phyloP scores from a whole-genome alignment of 1,140 invertebrate genomes.

The Luehdorfia chinensis region DNA sequence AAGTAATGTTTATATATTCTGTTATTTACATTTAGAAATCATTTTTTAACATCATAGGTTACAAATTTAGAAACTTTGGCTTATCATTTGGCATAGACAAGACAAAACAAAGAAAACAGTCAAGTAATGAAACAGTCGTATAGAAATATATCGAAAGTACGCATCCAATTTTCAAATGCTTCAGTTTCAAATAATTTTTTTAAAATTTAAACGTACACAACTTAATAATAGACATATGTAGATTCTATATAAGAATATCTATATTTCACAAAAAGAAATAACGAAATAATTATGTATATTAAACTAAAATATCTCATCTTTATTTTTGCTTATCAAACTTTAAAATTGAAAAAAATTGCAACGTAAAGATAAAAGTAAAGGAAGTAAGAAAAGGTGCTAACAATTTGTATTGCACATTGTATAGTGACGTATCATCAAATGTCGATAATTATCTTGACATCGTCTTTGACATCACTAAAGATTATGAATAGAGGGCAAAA shows the following conservation, averaged over 20 bases:
- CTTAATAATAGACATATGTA: constrained; percentile 51
- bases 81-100: constrained; percentile 61
- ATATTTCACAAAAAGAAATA: constrained; percentile 49
- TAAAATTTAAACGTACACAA: constrained; percentile 32
- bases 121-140: constrained; percentile 18
- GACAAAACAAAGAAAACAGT: constrained; percentile 30
- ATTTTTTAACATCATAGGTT: constrained; percentile 26
- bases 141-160: neutral
- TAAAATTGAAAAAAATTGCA: neutral
- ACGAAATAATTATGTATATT: constrained; percentile 34
- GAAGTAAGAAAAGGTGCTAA: neutral
- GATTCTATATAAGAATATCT: constrained; percentile 66
- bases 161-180: constrained; percentile 35
- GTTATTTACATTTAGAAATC: constrained; percentile 21
- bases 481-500: constrained; percentile 29
- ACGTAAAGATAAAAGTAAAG: neutral
- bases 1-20: constrained; percentile 23
- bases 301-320: constrained; percentile 35
- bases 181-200: constrained; percentile 34
- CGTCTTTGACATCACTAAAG: neutral
- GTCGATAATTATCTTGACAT: neutral
- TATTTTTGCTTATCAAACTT: constrained; percentile 37
- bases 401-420: neutral
- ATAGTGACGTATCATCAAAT: constrained; percentile 4
- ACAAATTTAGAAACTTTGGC: constrained; percentile 56